Evolutionary conservation across 2,888 invertebrate species (phyloP).

Genomic region (Aspidapion aeneum): DNA sequence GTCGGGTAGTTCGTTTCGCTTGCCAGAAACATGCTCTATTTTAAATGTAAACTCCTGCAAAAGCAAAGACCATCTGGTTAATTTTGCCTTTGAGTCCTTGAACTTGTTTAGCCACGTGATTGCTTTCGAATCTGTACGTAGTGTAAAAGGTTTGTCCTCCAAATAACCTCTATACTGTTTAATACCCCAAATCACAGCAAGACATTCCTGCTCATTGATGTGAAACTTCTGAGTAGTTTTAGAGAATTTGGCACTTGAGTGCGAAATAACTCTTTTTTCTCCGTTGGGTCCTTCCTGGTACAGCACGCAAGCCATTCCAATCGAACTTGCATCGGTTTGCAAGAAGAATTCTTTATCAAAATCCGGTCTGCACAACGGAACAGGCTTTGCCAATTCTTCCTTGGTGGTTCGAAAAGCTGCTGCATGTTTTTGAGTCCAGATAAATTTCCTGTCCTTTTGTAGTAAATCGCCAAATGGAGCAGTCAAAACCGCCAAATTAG

Average conservation of each 20-base stretch:
- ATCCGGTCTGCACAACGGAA: background rate
- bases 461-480: background rate
- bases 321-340: background rate
- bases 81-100: too few relatives aligned
- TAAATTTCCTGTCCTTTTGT: background rate
- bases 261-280: background rate
- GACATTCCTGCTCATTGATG: background rate
- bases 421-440: background rate
- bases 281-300: background rate
- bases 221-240: background rate
- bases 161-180: too few relatives aligned
- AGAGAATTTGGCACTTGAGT: background rate
- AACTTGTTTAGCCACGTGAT: too few relatives aligned
- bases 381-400: background rate
- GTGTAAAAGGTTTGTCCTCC: background rate
- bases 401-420: background rate
- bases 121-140: background rate
- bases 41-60: slow-evolving; percentile 19
- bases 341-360: background rate
- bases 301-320: background rate
- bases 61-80: slow-evolving; percentile 16
- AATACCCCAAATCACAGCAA: too few relatives aligned
- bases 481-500: background rate
- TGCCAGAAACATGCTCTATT: too few relatives aligned
- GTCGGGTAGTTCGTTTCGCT: too few relatives aligned